phyloP scores from a whole-genome alignment of 1,140 invertebrate species.

The Cyclargus thomasi region DNA sequence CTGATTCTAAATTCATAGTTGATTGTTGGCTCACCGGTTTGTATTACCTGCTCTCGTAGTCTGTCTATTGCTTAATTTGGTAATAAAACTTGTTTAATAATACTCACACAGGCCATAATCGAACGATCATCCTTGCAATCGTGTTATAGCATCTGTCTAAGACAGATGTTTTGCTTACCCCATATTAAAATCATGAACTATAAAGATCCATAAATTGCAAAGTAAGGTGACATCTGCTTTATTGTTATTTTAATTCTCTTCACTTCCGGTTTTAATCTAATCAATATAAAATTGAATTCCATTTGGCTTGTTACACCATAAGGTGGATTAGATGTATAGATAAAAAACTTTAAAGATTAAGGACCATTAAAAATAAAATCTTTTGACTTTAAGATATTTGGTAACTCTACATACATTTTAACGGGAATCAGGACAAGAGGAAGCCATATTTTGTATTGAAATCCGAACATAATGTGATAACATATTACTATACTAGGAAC shows the following conservation, averaged over 20 bases:
- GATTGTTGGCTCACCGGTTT: neutral
- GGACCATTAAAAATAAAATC: neutral
- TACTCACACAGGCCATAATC: neutral
- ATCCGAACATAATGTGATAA: neutral
- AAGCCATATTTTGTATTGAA: neutral
- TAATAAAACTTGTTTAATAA: neutral
- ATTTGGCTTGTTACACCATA: neutral
- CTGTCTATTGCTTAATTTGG: neutral
- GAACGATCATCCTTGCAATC: neutral
- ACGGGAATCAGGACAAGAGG: neutral
- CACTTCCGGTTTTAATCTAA: neutral
- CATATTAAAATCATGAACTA: neutral
- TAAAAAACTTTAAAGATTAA: no score
- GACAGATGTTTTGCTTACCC: slow-evolving; percentile 11
- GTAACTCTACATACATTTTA: neutral
- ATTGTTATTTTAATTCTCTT: neutral
- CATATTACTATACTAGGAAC: neutral
- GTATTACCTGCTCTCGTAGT: neutral
- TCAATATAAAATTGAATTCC: neutral
- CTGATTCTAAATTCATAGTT: neutral
- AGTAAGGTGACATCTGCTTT: neutral
- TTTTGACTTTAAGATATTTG: neutral
- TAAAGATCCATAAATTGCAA: neutral
- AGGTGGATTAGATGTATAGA: neutral
- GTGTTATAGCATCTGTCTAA: neutral